Percentiles rank a stretch among this genome's conserved stretches.
Conservation (phyloP, 2,888 invertebrate genomes). For the Junonia oenone region DNA sequence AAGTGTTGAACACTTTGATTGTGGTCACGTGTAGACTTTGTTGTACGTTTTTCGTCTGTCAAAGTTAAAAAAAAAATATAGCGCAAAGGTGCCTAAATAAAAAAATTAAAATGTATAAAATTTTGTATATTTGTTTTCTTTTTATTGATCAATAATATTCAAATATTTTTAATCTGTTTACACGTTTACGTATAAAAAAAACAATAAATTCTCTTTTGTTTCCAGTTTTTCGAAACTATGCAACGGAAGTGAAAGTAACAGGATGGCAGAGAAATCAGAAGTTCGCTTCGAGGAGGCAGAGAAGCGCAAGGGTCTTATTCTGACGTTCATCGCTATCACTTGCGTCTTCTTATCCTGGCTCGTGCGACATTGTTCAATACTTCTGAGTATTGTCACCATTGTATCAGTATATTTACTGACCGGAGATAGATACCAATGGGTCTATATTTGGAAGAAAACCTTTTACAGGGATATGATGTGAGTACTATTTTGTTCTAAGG, state of each 20-base stretch:
- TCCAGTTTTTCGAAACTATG: slow-evolving; percentile 37
- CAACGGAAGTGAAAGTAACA: slow-evolving; percentile 43
- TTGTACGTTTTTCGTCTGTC: no score
- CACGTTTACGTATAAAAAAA: no score
- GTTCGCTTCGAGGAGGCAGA: slow-evolving; percentile 70
- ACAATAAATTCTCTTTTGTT: slow-evolving; percentile 9
- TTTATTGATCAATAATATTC: no score
- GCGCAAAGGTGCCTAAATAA: no score
- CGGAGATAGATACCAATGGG: slow-evolving; percentile 69
- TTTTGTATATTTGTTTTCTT: no score
- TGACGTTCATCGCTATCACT: slow-evolving; percentile 42
- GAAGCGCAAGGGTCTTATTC: slow-evolving; percentile 44
- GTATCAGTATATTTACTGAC: slow-evolving; percentile 58
- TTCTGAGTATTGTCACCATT: slow-evolving; percentile 44
- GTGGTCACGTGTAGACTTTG: no score
- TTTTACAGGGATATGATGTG: slow-evolving; percentile 59
- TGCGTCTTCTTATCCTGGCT: slow-evolving; percentile 49
- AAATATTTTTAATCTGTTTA: no score
- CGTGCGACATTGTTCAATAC: slow-evolving; percentile 39
- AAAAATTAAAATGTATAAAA: no score
- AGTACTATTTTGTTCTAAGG: slow-evolving; percentile 42
- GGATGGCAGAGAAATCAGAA: slow-evolving; percentile 64
- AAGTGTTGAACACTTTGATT: no score
- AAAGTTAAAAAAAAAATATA: no score
- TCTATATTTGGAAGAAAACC: slow-evolving; percentile 69